phyloP scores from a whole-genome alignment of 1,140 invertebrate species.

The Stenopsyche tienmushanensis region DNA sequence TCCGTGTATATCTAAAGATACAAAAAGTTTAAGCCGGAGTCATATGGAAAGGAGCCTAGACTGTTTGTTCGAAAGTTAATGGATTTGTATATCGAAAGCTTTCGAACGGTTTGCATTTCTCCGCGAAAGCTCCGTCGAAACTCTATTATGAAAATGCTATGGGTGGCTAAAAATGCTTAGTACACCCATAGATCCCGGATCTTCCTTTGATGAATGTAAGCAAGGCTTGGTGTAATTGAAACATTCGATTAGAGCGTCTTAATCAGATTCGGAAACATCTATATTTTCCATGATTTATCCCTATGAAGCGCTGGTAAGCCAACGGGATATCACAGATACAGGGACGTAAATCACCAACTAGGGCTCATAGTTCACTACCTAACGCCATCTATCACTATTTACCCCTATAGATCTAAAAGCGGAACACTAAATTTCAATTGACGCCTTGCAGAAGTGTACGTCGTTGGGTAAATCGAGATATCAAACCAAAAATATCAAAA shows the following conservation, averaged over 20 bases:
- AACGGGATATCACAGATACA: background rate
- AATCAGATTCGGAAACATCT: no score
- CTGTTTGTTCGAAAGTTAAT: no score
- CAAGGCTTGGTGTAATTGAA: no score
- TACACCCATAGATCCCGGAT: background rate
- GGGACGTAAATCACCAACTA: slow-evolving; percentile 8
- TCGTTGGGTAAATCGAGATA: slow-evolving; percentile 4
- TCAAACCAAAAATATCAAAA: background rate
- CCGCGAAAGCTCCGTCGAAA: background rate
- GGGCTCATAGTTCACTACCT: slow-evolving; percentile 23
- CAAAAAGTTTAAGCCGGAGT: no score
- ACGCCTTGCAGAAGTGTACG: slow-evolving; percentile 9
- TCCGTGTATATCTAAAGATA: no score
- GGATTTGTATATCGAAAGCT: no score
- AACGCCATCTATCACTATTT: slow-evolving; percentile 22
- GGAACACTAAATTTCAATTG: slow-evolving; percentile 25
- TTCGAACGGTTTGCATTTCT: no score
- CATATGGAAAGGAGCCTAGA: no score
- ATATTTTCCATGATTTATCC: no score
- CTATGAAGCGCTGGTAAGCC: background rate
- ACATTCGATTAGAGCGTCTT: background rate
- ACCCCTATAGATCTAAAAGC: slow-evolving; percentile 5
- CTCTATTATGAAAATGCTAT: no score
- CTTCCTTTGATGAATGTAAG: background rate
- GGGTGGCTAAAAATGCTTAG: no score